phyloP scores from a whole-genome alignment of 2,113 vertebrate genomes.

The Syrrhaptes paradoxus region DNA sequence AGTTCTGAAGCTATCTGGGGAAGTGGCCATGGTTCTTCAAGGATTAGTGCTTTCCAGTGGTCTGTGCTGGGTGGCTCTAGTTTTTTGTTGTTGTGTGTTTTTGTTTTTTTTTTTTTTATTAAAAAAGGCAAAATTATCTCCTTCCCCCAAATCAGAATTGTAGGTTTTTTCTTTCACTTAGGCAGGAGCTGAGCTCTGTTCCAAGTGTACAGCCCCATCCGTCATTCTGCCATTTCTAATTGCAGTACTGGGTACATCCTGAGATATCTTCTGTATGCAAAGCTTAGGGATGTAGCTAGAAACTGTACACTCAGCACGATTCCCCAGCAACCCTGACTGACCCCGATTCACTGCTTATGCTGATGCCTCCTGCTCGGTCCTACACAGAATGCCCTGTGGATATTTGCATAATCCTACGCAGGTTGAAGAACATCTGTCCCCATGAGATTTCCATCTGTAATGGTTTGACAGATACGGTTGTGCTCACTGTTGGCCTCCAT shows the following conservation, averaged over 20 bases:
- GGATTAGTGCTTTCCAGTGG: not conserved
- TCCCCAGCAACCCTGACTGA: not conserved
- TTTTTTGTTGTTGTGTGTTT: not conserved
- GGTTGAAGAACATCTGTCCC: not conserved
- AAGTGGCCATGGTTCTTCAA: not conserved
- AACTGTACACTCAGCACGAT: not conserved
- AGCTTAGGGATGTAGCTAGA: not conserved
- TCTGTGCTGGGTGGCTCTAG: not conserved
- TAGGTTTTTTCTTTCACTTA: not conserved
- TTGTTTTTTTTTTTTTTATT: not conserved
- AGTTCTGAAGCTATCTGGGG: not conserved
- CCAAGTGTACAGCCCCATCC: rapidly evolving
- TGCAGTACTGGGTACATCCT: not conserved
- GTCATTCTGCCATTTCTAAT: not conserved
- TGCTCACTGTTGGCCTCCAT: rapidly evolving
- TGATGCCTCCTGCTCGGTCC: not conserved
- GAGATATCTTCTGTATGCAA: not conserved
- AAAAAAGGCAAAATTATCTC: rapidly evolving
- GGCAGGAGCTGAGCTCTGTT: not conserved
- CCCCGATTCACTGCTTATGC: not conserved
- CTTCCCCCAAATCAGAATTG: not conserved
- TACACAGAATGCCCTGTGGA: not conserved
- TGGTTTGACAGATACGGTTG: rapidly evolving
- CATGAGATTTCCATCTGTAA: not conserved
- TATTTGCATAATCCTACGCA: not conserved